Conservation (phyloP, 2,888 invertebrate species). For the Dryobotodes eremita region DNA sequence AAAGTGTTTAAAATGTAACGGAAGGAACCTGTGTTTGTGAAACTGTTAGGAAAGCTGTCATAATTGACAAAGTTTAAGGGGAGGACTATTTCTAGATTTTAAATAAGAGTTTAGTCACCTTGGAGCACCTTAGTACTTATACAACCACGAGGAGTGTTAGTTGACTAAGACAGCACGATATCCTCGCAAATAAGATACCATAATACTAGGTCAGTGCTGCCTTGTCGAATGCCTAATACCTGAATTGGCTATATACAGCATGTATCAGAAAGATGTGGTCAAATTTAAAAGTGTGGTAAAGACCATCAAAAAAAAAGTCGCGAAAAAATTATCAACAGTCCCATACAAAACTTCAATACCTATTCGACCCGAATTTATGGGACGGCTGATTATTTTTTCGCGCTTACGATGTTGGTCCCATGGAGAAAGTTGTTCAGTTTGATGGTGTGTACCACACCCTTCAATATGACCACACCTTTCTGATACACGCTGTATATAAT, state of each 20-base stretch:
- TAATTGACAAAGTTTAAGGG: background rate
- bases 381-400: too few species aligned
- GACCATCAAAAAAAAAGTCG: too few species aligned
- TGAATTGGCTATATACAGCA: background rate
- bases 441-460: too few species aligned
- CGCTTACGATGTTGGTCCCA: too few species aligned
- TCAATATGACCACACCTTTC: too few species aligned
- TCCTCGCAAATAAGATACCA: slow-evolving; percentile 30
- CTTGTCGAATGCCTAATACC: background rate
- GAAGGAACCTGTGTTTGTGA: slow-evolving; percentile 7
- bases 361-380: too few species aligned
- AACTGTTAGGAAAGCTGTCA: background rate
- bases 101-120: background rate
- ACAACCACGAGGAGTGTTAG: background rate
- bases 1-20: background rate
- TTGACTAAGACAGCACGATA: slow-evolving; percentile 6
- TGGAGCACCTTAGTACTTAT: background rate
- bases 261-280: too few species aligned
- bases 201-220: background rate
- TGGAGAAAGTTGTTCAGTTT: too few species aligned
- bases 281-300: too few species aligned
- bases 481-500: too few species aligned
- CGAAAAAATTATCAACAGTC: too few species aligned
- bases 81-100: background rate
- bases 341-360: too few species aligned